Evolutionary conservation across 2,888 invertebrate species (phyloP).

Genomic region (Stenchaetothrips biformis): DNA sequence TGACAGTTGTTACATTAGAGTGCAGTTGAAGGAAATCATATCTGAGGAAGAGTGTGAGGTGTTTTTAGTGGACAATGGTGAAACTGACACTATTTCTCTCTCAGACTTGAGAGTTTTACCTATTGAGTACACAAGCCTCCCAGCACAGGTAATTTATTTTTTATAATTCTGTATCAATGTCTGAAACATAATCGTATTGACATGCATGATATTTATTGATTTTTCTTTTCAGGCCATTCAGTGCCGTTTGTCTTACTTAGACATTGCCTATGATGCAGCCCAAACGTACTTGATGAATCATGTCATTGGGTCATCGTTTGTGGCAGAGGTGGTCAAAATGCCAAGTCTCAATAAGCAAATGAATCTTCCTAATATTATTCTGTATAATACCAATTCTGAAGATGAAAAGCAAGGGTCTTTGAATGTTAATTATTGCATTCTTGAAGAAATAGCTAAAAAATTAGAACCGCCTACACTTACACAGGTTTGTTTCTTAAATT

Average conservation of each 20-base stretch:
- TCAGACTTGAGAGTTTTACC: neutral
- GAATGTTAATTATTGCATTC: neutral
- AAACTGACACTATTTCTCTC: neutral
- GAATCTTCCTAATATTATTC: neutral
- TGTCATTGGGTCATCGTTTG: neutral
- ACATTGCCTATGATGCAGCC: neutral
- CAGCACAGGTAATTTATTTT: neutral
- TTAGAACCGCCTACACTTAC: neutral
- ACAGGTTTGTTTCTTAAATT: neutral
- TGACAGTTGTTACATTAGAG: neutral
- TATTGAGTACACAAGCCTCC: neutral
- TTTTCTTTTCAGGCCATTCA: neutral
- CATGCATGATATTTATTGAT: neutral
- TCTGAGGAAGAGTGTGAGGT: neutral
- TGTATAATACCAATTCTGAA: neutral
- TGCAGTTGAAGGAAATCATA: neutral
- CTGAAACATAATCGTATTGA: neutral
- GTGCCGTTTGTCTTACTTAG: neutral
- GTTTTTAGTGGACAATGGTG: neutral
- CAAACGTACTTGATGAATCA: neutral
- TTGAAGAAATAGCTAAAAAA: neutral
- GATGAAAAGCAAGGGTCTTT: neutral
- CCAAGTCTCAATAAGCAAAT: neutral
- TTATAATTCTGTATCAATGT: neutral
- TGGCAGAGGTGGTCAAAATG: neutral